Evolutionary conservation across 2,113 vertebrate species (phyloP).

Genomic region (Albula glossodonta): DNA sequence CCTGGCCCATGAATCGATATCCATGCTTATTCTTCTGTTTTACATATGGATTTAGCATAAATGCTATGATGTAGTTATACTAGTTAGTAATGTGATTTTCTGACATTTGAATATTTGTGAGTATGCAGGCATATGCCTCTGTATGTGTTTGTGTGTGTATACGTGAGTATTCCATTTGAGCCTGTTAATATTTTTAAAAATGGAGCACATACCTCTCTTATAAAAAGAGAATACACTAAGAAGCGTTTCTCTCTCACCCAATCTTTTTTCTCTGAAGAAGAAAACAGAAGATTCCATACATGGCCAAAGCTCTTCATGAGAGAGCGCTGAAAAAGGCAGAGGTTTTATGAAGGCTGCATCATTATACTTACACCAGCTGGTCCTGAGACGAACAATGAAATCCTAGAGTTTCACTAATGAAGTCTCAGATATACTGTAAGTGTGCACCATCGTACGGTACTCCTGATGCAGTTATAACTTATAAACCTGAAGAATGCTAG

Average conservation of each 20-base stretch:
- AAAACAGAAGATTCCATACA: not conserved
- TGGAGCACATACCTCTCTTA: not conserved
- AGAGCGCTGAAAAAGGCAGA: not conserved
- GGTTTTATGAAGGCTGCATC: not conserved
- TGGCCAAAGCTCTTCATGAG: not conserved
- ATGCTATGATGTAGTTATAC: too few species aligned
- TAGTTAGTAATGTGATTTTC: too few species aligned
- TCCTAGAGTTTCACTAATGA: not conserved
- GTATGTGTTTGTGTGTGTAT: not conserved
- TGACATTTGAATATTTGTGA: not conserved
- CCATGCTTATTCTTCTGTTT: too few species aligned
- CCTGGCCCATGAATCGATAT: too few species aligned
- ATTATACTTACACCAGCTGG: not conserved
- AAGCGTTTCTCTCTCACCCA: not conserved
- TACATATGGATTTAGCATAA: too few species aligned
- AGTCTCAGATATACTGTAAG: not conserved
- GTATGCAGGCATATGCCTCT: not conserved
- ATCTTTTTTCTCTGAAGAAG: not conserved
- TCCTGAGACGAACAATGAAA: not conserved
- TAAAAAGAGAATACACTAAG: not conserved
- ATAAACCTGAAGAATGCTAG: not conserved
- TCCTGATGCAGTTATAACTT: not conserved
- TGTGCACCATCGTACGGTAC: not conserved
- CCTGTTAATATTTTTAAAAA: not conserved
- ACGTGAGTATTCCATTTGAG: not conserved